These are phyloP conservation scores for Sminthopsis crassicaudata DNA, from an alignment of 2,113 vertebrate genomes.

Conservation along the genomic window DNA sequence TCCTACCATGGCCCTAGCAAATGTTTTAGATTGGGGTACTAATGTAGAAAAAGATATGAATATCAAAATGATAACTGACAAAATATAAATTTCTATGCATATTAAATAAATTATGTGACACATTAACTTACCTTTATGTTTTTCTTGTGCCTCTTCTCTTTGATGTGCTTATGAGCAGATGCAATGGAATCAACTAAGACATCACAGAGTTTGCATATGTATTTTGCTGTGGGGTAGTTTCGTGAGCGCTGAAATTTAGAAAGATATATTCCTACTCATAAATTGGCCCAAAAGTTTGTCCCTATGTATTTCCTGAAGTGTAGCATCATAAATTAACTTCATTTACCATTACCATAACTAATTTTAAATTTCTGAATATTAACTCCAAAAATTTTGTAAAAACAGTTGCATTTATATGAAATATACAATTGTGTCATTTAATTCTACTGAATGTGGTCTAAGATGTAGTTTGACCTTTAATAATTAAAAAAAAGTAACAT, in stretches of 20 bases:
- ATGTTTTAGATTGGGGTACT: background rate
- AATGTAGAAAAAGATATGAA: background rate
- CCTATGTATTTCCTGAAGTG: slow-evolving; percentile 8
- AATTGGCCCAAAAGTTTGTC: slow-evolving; percentile 47
- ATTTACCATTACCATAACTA: background rate
- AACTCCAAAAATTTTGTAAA: background rate
- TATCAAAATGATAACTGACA: background rate
- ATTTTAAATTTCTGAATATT: background rate
- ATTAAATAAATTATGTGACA: background rate
- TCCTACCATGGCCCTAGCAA: background rate
- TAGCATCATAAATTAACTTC: background rate
- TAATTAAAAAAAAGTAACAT: background rate
- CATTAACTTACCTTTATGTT: slow-evolving; percentile 87
- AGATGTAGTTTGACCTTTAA: slow-evolving; percentile 9
- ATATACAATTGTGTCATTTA: background rate
- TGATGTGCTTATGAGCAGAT: slow-evolving; percentile 91
- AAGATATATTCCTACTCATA: slow-evolving; percentile 43
- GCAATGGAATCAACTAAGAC: slow-evolving; percentile 90
- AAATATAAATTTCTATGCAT: background rate
- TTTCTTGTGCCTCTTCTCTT: slow-evolving; percentile 94
- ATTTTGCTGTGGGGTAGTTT: slow-evolving; percentile 88
- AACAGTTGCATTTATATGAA: background rate
- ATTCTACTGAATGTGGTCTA: slow-evolving; percentile 24
- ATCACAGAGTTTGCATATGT: slow-evolving; percentile 91
- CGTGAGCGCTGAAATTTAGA: slow-evolving; percentile 87